Conservation (phyloP, 2,113 vertebrate genomes). For the Microcebus tavaratra region DNA sequence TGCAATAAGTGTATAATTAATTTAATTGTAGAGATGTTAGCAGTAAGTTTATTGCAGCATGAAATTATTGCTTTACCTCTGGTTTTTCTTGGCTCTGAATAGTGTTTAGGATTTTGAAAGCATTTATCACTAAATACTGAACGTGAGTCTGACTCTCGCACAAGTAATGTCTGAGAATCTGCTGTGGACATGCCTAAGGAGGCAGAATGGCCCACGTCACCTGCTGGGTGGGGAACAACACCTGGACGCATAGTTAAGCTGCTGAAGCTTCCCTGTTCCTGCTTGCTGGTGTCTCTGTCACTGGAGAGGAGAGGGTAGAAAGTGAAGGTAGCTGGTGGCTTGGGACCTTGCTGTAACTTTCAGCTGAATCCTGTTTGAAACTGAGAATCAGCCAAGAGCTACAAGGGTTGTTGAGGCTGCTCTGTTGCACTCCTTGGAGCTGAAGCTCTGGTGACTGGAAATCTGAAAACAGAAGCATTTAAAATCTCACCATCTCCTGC, state of each 20-base stretch:
- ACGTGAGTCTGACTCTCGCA: neutral
- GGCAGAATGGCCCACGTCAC: rapidly evolving
- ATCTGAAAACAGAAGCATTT: neutral
- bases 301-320: neutral
- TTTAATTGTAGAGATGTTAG: neutral
- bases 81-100: neutral
- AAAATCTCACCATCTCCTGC: neutral
- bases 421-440: neutral
- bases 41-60: neutral
- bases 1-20: neutral
- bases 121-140: neutral
- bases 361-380: neutral
- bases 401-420: neutral
- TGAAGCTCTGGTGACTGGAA: neutral
- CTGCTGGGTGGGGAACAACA: neutral
- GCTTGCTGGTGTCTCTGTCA: neutral
- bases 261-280: neutral
- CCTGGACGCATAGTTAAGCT: neutral
- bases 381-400: neutral
- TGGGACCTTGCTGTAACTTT: neutral
- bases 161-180: neutral
- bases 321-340: neutral
- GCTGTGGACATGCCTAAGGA: neutral
- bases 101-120: neutral
- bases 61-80: slow-evolving; percentile 29